These are phyloP conservation scores for Chloroceryle aenea DNA, from an alignment of 2,113 vertebrate species.

Conservation along the genomic window DNA sequence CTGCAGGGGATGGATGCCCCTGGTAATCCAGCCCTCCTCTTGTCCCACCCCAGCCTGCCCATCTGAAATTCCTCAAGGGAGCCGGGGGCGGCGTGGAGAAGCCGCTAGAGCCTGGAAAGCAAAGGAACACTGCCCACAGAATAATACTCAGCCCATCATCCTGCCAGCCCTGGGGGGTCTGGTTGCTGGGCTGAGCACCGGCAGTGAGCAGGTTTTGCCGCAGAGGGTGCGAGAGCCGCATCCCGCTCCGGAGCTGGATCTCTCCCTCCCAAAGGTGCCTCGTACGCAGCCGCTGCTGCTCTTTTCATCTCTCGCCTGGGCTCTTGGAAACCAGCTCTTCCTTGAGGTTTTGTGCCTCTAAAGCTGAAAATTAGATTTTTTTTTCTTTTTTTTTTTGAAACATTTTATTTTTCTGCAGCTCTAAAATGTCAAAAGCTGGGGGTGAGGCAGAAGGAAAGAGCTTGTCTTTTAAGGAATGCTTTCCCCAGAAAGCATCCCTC, in stretches of 20 bases:
- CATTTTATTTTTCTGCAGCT: not conserved
- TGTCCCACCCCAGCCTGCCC: slow-evolving; percentile 25
- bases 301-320: not conserved
- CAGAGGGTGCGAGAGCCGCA: rapidly evolving
- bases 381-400: not conserved
- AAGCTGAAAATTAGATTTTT: slow-evolving; percentile 45
- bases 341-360: slow-evolving; percentile 12
- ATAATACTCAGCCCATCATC: not conserved
- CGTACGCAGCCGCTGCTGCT: not conserved
- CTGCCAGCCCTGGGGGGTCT: not conserved
- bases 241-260: not conserved
- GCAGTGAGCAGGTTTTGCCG: not conserved
- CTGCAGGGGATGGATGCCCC: not conserved
- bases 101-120: not conserved
- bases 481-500: not conserved
- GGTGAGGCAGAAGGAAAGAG: not conserved
- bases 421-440: slow-evolving; percentile 43
- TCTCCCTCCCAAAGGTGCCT: not conserved
- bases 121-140: not conserved
- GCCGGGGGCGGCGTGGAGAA: not conserved
- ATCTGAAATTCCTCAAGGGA: slow-evolving; percentile 14
- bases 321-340: not conserved
- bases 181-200: not conserved
- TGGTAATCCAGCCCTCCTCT: not conserved
- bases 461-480: slow-evolving; percentile 36